Evolutionary conservation across 2,113 vertebrate species (phyloP).

Genomic region (Trichomycterus rosablanca): DNA sequence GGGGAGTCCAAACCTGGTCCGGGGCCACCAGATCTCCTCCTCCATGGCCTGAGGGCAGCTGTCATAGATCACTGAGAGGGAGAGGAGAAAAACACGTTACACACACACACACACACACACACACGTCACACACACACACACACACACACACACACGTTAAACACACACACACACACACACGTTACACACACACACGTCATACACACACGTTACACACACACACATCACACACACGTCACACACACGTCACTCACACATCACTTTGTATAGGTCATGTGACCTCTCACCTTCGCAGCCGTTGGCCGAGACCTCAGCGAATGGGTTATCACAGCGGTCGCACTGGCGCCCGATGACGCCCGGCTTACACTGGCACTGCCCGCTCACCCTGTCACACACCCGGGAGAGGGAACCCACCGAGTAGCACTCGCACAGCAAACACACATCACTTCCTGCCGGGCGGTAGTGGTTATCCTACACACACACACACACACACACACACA

Average conservation of each 20-base stretch:
- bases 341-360: slow-evolving; percentile 88
- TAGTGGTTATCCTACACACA: slow-evolving; percentile 86
- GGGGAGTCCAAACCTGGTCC: slow-evolving; percentile 89
- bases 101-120: too few species aligned
- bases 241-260: too few species aligned
- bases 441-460: slow-evolving; percentile 61
- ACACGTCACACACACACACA: too few species aligned
- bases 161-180: too few species aligned
- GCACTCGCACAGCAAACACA: slow-evolving; percentile 86
- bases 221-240: too few species aligned
- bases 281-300: slow-evolving; percentile 86
- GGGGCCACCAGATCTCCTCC: slow-evolving; percentile 92
- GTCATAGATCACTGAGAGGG: slow-evolving; percentile 86
- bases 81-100: background rate
- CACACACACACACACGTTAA: too few species aligned
- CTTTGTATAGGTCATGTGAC: background rate
- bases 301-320: slow-evolving; percentile 89
- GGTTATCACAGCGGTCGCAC: slow-evolving; percentile 94
- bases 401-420: slow-evolving; percentile 88
- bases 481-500: slow-evolving; percentile 20
- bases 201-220: too few species aligned
- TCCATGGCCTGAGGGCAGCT: slow-evolving; percentile 90
- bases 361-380: slow-evolving; percentile 88
- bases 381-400: slow-evolving; percentile 76
- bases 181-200: too few species aligned